These are phyloP conservation scores for Petrocephalus microphthalmus DNA, from an alignment of 2,113 vertebrate species.

Conservation along the genomic window DNA sequence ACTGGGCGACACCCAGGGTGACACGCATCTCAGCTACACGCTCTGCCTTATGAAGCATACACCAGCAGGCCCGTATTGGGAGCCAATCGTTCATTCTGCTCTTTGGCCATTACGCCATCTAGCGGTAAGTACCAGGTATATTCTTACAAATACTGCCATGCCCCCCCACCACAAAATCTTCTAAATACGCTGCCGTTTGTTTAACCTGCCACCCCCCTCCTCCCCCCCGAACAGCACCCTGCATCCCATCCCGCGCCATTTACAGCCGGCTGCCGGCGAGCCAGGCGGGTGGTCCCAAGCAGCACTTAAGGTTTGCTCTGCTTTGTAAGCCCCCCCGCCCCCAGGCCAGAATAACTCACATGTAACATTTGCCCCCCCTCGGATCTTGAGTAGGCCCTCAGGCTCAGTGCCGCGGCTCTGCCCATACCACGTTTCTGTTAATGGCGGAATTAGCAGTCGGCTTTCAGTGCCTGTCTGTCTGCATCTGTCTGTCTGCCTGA, in stretches of 20 bases:
- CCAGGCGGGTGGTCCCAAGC: constrained; percentile 6
- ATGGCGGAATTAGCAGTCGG: background rate
- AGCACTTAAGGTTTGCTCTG: constrained; percentile 5
- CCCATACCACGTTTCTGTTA: background rate
- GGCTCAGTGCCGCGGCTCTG: background rate
- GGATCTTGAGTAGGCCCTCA: background rate
- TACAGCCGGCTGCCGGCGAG: too few species aligned
- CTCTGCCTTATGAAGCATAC: background rate
- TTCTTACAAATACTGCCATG: background rate
- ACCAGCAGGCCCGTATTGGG: background rate
- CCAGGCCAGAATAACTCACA: background rate
- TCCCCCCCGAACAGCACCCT: background rate
- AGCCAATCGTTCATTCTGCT: background rate
- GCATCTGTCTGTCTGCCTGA: too few species aligned
- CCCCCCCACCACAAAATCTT: too few species aligned
- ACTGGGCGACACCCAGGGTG: background rate
- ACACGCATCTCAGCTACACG: background rate
- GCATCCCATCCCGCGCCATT: background rate
- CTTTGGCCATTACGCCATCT: background rate
- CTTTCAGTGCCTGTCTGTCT: background rate
- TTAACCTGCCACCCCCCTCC: background rate
- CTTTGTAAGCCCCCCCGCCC: background rate
- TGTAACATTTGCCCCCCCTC: background rate
- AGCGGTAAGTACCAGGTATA: background rate
- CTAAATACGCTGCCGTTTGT: background rate